Conservation (phyloP, 2,113 vertebrate species). For the Hippolais icterina region DNA sequence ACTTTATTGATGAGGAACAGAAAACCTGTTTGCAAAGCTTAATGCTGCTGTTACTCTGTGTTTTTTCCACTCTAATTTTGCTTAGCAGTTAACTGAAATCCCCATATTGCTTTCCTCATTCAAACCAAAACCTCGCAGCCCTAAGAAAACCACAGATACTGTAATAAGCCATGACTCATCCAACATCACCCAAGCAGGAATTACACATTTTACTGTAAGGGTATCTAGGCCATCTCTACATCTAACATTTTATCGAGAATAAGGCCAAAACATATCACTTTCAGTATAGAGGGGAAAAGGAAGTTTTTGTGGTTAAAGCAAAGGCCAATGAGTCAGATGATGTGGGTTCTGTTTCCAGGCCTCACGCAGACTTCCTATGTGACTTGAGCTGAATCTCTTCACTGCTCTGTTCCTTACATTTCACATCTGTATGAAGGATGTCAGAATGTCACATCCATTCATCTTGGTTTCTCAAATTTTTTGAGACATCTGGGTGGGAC, state of each 20-base stretch:
- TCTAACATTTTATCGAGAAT: slow-evolving; percentile 54
- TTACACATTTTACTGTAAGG: slow-evolving; percentile 64
- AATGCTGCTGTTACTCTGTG: not conserved
- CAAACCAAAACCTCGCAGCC: slow-evolving; percentile 48
- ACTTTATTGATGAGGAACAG: not conserved
- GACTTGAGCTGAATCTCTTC: slow-evolving; percentile 8
- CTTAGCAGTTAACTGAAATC: slow-evolving; percentile 58
- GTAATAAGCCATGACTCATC: slow-evolving; percentile 56
- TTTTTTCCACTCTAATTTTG: slow-evolving; percentile 49
- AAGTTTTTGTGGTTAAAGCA: slow-evolving; percentile 69
- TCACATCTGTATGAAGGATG: slow-evolving; percentile 59
- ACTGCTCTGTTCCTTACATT: slow-evolving; percentile 20
- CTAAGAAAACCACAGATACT: slow-evolving; percentile 54
- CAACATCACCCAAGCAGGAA: slow-evolving; percentile 29
- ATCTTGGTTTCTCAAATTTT: slow-evolving; percentile 43
- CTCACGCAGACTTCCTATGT: slow-evolving; percentile 45
- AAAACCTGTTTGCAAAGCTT: slow-evolving; percentile 2
- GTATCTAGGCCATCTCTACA: slow-evolving; percentile 64
- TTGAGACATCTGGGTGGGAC: slow-evolving; percentile 62
- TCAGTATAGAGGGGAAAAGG: slow-evolving; percentile 36
- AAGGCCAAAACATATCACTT: slow-evolving; percentile 59
- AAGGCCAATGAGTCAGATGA: slow-evolving; percentile 61
- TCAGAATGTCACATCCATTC: slow-evolving; percentile 51
- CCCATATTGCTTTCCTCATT: slow-evolving; percentile 43
- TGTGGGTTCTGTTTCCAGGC: slow-evolving; percentile 61